Base-by-base conservation (phyloP, 2,797 vertebrate species). In the Tamandua tetradactyla region DNA sequence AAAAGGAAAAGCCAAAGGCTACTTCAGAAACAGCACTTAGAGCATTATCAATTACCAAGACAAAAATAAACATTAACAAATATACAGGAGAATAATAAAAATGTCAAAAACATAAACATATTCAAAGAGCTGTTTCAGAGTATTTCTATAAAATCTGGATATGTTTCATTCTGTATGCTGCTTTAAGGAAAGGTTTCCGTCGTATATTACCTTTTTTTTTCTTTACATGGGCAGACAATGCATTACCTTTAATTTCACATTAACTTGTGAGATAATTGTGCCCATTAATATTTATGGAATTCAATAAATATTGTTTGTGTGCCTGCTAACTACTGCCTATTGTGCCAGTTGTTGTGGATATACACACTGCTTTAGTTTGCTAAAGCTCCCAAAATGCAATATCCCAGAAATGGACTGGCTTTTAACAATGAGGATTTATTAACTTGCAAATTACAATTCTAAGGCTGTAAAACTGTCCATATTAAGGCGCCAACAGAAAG, bases 241-340 rank as follows among this genome's bases (percentile, higher is more conserved):
- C 2, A n/a, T 44, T 23, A 7, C 10, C 27, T 83, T 66, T 59
- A 64, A 52, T 32, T 1, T 5, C 17, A 59, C 3, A 44, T 40
- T 9, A 55, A n/a, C 47, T 42, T 42, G 11, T 61, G 30, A 90
- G 13, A 20, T 94, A 79, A 76, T 1, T 55, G 35, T 55, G 32
- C 61, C 42, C 75, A 87, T 27, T 62, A 64, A 74, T 23, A 44
- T 69, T 25, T 69, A 37, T 68, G 47, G 59, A 76, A 83, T 83
- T 92, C 78, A 94, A 59, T 89, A 89, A 89, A 27, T 87, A 80
- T 72, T 79, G 76, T 78, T 68, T 64, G 18, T 79, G 42, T 69
- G 2, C 20, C 80, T 92, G 47, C 35, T 87, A 37, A 27, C n/a
- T 71, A 75, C 55, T 9, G 30, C 40, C 64, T 32, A 66, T 35